phyloP scores from a whole-genome alignment of 2,888 invertebrate genomes.

The Drepana falcataria region DNA sequence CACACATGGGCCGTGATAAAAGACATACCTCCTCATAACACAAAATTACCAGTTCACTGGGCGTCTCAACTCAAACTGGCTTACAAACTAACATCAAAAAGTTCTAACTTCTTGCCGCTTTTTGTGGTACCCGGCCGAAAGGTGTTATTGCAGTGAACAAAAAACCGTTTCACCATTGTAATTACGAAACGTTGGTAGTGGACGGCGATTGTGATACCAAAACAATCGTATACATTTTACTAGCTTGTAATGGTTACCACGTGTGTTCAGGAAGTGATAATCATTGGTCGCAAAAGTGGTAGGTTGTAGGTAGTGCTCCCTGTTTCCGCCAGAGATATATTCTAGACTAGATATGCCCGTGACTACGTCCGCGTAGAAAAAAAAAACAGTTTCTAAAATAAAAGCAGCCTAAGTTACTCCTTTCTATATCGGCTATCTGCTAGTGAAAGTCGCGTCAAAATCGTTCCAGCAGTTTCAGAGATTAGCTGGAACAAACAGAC shows the following conservation, averaged over 20 bases:
- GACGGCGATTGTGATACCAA: conserved; percentile 2
- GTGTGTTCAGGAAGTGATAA: neutral
- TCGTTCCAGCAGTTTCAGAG: too few relatives aligned
- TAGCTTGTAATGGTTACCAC: conserved; percentile 4
- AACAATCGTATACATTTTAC: conserved; percentile 14
- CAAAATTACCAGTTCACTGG: conserved; percentile 9
- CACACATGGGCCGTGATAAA: conserved; percentile 32
- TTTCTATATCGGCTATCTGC: too few relatives aligned
- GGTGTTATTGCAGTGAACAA: conserved; percentile 18
- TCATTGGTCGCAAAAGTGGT: neutral
- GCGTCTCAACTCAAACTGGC: conserved; percentile 6
- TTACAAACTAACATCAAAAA: neutral
- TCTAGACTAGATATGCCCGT: too few relatives aligned
- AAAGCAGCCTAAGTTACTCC: too few relatives aligned
- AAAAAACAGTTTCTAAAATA: too few relatives aligned
- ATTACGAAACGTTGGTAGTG: conserved; percentile 14
- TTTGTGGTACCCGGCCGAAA: conserved; percentile 9
- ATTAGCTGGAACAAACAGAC: too few relatives aligned
- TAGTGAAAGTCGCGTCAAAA: too few relatives aligned
- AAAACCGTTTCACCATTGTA: conserved; percentile 16
- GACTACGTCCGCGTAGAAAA: too few relatives aligned
- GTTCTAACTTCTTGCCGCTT: neutral
- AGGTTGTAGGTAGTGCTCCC: too few relatives aligned
- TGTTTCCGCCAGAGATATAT: too few relatives aligned
- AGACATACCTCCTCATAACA: conserved; percentile 48